Percentiles rank a stretch among this genome's conserved stretches.
These are phyloP conservation scores for Echinometra lucunter DNA, from an alignment of 53 echinoderm and acorn worm genomes.

Conservation along the genomic window DNA sequence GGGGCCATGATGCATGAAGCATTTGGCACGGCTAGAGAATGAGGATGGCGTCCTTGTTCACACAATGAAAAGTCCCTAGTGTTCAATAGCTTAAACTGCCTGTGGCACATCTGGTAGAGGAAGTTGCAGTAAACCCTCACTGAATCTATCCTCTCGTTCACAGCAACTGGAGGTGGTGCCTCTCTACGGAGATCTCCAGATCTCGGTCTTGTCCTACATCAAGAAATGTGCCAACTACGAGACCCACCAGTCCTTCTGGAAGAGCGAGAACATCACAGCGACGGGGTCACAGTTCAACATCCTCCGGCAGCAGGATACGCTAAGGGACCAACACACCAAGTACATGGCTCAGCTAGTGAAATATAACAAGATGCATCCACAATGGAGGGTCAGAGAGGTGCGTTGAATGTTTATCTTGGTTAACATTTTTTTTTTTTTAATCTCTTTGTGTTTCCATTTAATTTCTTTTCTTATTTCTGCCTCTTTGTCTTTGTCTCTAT, in stretches of 20 bases:
- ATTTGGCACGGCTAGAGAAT: too few relatives aligned
- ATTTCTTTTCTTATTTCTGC: too few relatives aligned
- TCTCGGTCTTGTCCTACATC: slow-evolving; percentile 70
- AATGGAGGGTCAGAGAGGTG: slow-evolving; percentile 70
- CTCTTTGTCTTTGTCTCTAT: too few relatives aligned
- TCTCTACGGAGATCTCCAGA: slow-evolving; percentile 74
- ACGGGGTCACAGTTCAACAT: slow-evolving; percentile 89
- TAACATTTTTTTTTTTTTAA: too few relatives aligned
- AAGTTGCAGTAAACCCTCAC: background rate
- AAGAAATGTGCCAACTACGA: slow-evolving; percentile 87
- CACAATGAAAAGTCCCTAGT: too few relatives aligned
- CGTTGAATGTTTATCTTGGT: background rate
- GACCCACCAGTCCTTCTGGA: slow-evolving; percentile 91
- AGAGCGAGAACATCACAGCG: slow-evolving; percentile 68
- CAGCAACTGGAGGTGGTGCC: slow-evolving; percentile 72
- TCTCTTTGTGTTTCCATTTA: too few relatives aligned
- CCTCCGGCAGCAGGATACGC: slow-evolving; percentile 77
- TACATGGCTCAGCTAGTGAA: slow-evolving; percentile 95
- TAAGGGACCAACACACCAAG: slow-evolving; percentile 90
- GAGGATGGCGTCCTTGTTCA: too few relatives aligned
- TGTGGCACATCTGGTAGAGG: background rate
- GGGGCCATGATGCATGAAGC: too few relatives aligned
- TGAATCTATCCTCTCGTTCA: background rate
- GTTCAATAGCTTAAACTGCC: too few relatives aligned
- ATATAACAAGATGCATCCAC: slow-evolving; percentile 84